Conservation (phyloP, 2,888 invertebrate species). For the Ichneumoninae sp. region DNA sequence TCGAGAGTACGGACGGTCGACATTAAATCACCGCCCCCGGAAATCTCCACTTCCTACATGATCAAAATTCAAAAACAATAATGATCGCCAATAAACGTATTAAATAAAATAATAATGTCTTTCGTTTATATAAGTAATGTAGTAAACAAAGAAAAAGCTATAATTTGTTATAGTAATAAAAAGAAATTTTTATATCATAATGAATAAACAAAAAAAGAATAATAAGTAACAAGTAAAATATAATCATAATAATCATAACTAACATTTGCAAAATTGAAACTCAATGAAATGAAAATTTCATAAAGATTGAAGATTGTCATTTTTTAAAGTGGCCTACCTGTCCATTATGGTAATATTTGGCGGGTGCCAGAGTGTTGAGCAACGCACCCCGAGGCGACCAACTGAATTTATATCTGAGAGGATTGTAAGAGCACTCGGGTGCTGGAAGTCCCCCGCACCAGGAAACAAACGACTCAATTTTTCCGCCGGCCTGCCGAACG, state of each 20-base stretch:
- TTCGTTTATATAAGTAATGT: too few species aligned
- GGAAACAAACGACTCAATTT: constrained; percentile 97
- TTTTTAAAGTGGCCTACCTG: constrained; percentile 86
- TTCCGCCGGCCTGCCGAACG: constrained; percentile 94
- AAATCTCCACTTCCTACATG: constrained; percentile 92
- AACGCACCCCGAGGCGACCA: constrained; percentile 98
- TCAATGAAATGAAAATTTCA: background rate
- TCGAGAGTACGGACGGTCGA: constrained; percentile 91
- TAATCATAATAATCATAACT: too few species aligned
- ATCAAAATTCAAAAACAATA: constrained; percentile 43
- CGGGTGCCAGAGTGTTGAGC: constrained; percentile 94
- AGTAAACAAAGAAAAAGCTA: too few species aligned
- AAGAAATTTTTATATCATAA: too few species aligned
- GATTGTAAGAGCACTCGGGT: constrained; percentile 97
- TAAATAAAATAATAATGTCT: too few species aligned
- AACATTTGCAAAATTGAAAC: constrained; percentile 1
- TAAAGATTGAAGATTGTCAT: background rate
- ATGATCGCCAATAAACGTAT: constrained; percentile 5
- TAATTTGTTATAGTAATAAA: too few species aligned
- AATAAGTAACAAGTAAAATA: too few species aligned
- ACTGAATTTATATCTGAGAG: constrained; percentile 95
- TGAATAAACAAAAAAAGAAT: too few species aligned
- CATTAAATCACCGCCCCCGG: constrained; percentile 95
- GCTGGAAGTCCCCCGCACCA: constrained; percentile 99
- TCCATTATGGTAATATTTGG: constrained; percentile 93